These are phyloP conservation scores for Centropus bengalensis DNA, from an alignment of 2,113 vertebrate genomes.

Conservation along the genomic window DNA sequence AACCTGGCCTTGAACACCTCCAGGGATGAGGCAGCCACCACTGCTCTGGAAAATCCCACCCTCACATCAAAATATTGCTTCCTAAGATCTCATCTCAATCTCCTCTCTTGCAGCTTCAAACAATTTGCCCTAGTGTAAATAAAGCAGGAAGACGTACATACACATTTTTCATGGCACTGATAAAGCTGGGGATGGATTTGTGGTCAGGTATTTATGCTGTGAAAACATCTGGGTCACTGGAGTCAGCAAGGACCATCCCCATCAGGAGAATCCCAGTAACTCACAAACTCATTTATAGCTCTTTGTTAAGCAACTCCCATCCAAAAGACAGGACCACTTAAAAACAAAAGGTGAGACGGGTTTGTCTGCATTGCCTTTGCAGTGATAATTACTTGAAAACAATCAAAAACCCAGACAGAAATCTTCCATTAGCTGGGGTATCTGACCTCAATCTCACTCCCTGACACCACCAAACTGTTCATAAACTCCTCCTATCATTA, in stretches of 20 bases:
- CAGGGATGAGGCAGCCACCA: too few species aligned
- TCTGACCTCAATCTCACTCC: background rate
- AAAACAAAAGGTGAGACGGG: background rate
- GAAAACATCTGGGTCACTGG: accelerated
- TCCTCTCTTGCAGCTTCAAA: too few species aligned
- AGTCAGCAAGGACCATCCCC: background rate
- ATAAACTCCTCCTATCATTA: background rate
- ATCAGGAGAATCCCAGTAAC: background rate
- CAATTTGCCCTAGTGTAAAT: background rate
- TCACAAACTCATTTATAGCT: background rate
- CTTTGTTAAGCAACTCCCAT: background rate
- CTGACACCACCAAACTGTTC: background rate
- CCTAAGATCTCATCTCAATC: too few species aligned
- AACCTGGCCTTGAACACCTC: too few species aligned
- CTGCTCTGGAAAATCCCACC: too few species aligned
- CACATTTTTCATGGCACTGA: background rate
- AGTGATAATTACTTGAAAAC: background rate
- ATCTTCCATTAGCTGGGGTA: background rate
- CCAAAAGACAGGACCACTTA: background rate
- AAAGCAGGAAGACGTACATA: background rate
- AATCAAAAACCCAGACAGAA: background rate
- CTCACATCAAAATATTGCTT: too few species aligned
- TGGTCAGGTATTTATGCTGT: background rate
- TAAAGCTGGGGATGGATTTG: background rate
- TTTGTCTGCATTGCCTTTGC: background rate